These are phyloP conservation scores for Oxyura jamaicensis DNA, from an alignment of 2,113 vertebrate genomes.

Conservation along the genomic window DNA sequence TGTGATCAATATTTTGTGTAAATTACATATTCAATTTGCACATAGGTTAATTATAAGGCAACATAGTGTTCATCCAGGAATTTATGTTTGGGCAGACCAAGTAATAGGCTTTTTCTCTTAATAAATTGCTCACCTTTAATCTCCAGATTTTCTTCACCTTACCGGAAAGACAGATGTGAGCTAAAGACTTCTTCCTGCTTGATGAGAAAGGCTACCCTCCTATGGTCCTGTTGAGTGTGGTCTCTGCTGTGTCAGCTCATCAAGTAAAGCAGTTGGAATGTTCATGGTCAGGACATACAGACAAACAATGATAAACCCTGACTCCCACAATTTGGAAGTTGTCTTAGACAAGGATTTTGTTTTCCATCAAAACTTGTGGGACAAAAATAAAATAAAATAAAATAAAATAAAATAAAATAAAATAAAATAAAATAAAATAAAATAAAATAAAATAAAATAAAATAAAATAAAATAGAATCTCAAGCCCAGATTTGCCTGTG, in stretches of 20 bases:
- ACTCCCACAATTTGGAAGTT: background rate
- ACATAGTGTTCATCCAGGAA: background rate
- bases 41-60: background rate
- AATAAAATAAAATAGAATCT: background rate
- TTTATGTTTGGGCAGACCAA: background rate
- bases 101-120: background rate
- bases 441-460: too few relatives aligned
- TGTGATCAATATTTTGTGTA: background rate
- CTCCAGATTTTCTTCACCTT: background rate
- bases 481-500: background rate
- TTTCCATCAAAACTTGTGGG: background rate
- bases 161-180: background rate
- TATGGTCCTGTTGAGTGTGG: accelerated
- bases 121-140: background rate
- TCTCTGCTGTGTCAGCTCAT: background rate
- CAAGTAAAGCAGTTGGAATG: background rate
- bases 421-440: too few relatives aligned
- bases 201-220: accelerated
- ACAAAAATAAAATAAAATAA: too few relatives aligned
- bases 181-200: background rate
- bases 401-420: too few relatives aligned
- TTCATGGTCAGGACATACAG: background rate
- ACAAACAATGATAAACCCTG: background rate
- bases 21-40: background rate
- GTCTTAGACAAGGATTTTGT: background rate